Base-by-base conservation (phyloP, 2,797 vertebrate species). In the Triplophysa yarkandensis region DNA sequence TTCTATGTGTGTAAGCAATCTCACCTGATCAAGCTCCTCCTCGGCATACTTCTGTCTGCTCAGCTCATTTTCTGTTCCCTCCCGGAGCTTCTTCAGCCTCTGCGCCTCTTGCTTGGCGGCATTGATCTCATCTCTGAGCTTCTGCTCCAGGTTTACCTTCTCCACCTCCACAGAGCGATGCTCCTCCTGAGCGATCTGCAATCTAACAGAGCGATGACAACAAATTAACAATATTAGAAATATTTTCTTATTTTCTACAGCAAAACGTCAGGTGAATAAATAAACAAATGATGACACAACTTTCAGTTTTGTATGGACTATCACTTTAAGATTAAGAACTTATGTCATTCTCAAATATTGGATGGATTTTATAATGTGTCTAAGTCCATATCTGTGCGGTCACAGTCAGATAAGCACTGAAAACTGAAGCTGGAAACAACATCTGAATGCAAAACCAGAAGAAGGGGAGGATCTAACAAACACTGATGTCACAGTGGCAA, bases 171-270 rank as follows among this genome's bases (percentile, higher is more conserved):
- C 97, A 0, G 96, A 95, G 32, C 95, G 95, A 60, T 98, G 97
- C 80, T 99, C 97, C 86, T 99, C 98, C 87, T 98, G 98, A 0
- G 98, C 98, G 39, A 98, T 99, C 89, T 98, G 97, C 30, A 98
- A 88, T 88, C 98, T 99, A 85, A 48, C 4, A n/a, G 11, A 58
- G 70, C 7, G 8, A 1, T 74, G n/a, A 11, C 13, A 50, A 4
- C 10, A 34, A 23, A 30, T 17, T 7, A 50, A 23, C 50, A 5
- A 60, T n/a, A n/a, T n/a, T n/a, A n/a, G n/a, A n/a, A n/a, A n/a
- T n/a, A n/a, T n/a, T n/a, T n/a, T n/a, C n/a, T n/a, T n/a, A n/a
- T n/a, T n/a, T n/a, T n/a, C n/a, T n/a, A n/a, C n/a, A n/a, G n/a
- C n/a, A n/a, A n/a, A n/a, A n/a, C n/a, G n/a, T n/a, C n/a, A n/a